These are phyloP conservation scores for Dendrolimus pini DNA, from an alignment of 2,888 invertebrate species.

Conservation along the genomic window DNA sequence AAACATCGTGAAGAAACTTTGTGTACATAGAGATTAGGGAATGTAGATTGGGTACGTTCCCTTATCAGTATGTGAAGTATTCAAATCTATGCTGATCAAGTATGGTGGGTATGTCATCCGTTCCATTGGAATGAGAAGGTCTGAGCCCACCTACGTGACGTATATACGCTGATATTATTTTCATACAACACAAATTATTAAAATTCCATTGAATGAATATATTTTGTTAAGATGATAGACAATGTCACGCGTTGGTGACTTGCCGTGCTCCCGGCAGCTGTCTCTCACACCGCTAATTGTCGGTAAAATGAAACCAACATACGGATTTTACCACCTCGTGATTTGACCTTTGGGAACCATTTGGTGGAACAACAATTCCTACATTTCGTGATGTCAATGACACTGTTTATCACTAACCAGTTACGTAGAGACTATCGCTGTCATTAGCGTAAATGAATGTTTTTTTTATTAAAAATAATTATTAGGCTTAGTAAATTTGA, in stretches of 20 bases:
- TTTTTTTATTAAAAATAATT: slow-evolving; percentile 1
- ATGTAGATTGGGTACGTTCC: too few species aligned
- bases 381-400: slow-evolving; percentile 32
- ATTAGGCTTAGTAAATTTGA: not conserved
- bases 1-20: too few species aligned
- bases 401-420: slow-evolving; percentile 13
- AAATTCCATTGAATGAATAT: not conserved
- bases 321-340: slow-evolving; percentile 33
- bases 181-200: not conserved
- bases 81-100: too few species aligned
- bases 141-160: too few species aligned
- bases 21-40: too few species aligned
- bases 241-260: slow-evolving; percentile 3
- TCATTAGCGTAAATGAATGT: not conserved
- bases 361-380: slow-evolving; percentile 29
- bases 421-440: not conserved
- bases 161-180: too few species aligned
- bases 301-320: slow-evolving; percentile 46
- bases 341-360: slow-evolving; percentile 39
- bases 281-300: slow-evolving; percentile 51
- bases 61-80: too few species aligned
- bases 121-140: too few species aligned
- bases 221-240: slow-evolving; percentile 1
- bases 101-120: too few species aligned
- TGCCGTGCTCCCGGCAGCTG: slow-evolving; percentile 38